Conservation (phyloP, 1,140 invertebrate species). For the Cotesia glomerata region DNA sequence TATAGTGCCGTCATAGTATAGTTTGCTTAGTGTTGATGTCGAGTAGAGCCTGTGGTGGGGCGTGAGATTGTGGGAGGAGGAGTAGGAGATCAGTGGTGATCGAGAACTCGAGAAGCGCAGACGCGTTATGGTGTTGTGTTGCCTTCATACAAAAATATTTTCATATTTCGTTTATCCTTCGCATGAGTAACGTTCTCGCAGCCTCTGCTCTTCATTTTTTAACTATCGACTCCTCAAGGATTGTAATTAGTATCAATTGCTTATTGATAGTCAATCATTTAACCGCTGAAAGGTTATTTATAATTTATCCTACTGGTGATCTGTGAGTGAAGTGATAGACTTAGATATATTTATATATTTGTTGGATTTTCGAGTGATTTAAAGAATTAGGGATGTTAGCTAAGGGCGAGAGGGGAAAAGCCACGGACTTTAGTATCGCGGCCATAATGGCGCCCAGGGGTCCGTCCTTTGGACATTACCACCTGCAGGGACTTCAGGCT, state of each 20-base stretch:
- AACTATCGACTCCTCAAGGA: too few species aligned
- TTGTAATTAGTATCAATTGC: too few species aligned
- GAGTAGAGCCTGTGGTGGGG: slow-evolving; percentile 41
- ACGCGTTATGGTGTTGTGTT: slow-evolving; percentile 50
- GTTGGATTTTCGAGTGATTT: neutral
- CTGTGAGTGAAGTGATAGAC: too few species aligned
- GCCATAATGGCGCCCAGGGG: slow-evolving; percentile 70
- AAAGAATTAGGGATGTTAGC: slow-evolving; percentile 58
- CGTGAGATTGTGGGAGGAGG: slow-evolving; percentile 58
- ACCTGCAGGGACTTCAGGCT: slow-evolving; percentile 57
- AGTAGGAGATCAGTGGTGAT: slow-evolving; percentile 59
- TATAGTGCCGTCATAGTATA: too few species aligned
- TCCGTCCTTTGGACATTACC: slow-evolving; percentile 62
- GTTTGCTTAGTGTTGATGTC: slow-evolving; percentile 42
- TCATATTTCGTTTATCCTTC: slow-evolving; percentile 2
- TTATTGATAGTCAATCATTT: too few species aligned
- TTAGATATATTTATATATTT: too few species aligned
- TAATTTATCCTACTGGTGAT: neutral
- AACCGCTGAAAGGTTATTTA: neutral
- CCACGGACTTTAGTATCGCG: slow-evolving; percentile 71
- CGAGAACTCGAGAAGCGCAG: slow-evolving; percentile 63
- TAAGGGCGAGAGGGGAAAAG: slow-evolving; percentile 62
- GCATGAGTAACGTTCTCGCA: slow-evolving; percentile 18
- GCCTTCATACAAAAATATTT: slow-evolving; percentile 27
- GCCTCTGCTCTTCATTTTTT: too few species aligned